These are phyloP conservation scores for Hyperopisus bebe DNA, from an alignment of 2,113 vertebrate genomes.

Conservation along the genomic window DNA sequence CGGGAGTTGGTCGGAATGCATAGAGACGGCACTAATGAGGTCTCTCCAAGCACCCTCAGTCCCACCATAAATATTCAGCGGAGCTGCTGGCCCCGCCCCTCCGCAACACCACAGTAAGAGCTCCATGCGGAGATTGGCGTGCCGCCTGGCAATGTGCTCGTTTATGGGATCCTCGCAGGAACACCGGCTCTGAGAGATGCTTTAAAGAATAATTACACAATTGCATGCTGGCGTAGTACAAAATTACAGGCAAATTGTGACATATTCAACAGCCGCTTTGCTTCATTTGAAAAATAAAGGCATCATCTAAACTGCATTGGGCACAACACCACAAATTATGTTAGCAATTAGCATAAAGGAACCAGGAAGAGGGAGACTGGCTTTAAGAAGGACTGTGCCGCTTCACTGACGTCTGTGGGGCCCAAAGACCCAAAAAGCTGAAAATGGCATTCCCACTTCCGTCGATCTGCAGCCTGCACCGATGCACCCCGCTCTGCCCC, in stretches of 20 bases:
- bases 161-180: neutral
- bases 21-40: neutral
- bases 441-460: neutral
- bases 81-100: neutral
- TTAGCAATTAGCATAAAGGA: neutral
- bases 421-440: neutral
- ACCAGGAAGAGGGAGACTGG: neutral
- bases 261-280: neutral
- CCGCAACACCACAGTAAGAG: neutral
- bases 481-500: neutral
- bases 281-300: neutral
- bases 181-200: neutral
- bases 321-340: neutral
- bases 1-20: neutral
- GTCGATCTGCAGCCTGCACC: too few relatives aligned
- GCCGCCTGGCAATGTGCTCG: neutral
- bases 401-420: neutral
- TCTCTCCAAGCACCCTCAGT: neutral
- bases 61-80: neutral
- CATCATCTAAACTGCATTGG: neutral
- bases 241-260: neutral
- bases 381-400: neutral
- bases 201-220: neutral
- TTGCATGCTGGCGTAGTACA: neutral
- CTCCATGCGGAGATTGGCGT: neutral